A percentile compares a stretch with the other conserved stretches of the same genome.
phyloP scores from a whole-genome alignment of 2,113 vertebrate genomes.

The Calidris pygmaea region DNA sequence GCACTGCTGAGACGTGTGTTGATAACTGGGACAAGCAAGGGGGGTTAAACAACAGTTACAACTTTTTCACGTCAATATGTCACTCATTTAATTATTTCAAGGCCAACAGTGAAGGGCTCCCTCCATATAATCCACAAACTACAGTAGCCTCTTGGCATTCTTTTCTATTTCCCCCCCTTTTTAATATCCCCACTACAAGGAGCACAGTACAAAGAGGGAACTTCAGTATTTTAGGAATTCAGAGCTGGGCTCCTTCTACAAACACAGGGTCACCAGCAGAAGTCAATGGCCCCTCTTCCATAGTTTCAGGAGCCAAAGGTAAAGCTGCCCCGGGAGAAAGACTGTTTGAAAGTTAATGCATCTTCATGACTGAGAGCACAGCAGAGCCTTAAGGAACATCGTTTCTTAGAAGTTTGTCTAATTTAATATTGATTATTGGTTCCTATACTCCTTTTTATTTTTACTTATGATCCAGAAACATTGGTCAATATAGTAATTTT shows the following conservation, averaged over 20 bases:
- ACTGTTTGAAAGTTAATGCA: neutral
- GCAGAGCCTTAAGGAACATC: neutral
- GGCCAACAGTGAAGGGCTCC: neutral
- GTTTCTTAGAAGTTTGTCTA: neutral
- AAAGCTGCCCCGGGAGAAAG: neutral
- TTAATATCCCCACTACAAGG: neutral
- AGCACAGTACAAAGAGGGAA: neutral
- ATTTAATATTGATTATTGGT: neutral
- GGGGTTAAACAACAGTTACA: neutral
- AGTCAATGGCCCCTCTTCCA: neutral
- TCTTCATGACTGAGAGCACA: neutral
- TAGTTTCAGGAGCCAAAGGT: neutral
- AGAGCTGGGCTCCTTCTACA: neutral
- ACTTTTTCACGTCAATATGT: accelerated
- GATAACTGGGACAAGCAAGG: neutral
- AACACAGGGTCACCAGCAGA: neutral
- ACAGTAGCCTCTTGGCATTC: neutral
- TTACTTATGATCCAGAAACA: neutral
- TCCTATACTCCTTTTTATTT: neutral
- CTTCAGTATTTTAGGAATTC: neutral
- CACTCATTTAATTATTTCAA: neutral
- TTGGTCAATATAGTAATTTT: neutral
- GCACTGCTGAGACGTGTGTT: accelerated
- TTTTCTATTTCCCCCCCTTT: neutral
- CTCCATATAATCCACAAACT: neutral